Base-by-base conservation (phyloP, 2,113 vertebrate species). In the Tor tambroides region DNA sequence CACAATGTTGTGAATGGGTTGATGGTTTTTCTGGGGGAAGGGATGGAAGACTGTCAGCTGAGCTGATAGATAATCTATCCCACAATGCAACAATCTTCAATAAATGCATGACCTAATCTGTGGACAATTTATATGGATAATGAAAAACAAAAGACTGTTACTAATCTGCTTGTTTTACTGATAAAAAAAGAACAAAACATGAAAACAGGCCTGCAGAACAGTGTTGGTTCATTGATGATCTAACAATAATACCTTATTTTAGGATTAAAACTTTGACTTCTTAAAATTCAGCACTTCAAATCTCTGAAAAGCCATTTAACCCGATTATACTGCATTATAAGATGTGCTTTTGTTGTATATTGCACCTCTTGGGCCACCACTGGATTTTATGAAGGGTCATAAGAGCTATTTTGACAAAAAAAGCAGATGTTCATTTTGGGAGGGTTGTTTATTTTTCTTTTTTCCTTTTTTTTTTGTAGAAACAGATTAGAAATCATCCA, bases 381-480 rank as follows among this genome's bases (percentile, higher is more conserved):
- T 90, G 65, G 84, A 86, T 91, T 90, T 85, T 84, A 87, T 87
- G 91, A 91, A 81, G 35, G 92, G 87, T 91, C 93, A 90, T 90
- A 84, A 59, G 35, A 88, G 91, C 90, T 93, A 91, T 93, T 93
- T 93, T 92, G 89, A 92, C 92, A 91, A 93, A 90, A 92, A 93
- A 84, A 92, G 91, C 90, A 90, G 93, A 93, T 93, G 92, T 65
- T 65, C 0, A 93, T 93, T 93, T 94, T 93, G 92, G 75, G 61
- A 89, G 77, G 35, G 35, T 38, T 38, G n/a, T n/a, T n/a, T 86
- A 92, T 94, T 94, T 92, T 84, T 75, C n/a, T 75, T 93, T 94
- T 94, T 92, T 91, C n/a, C n/a, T n/a, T n/a, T n/a, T n/a, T n/a
- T n/a, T n/a, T n/a, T n/a, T n/a, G n/a, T n/a, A n/a, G n/a, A n/a